phyloP scores from a whole-genome alignment of 2,888 invertebrate genomes.

The Xylota sylvarum region DNA sequence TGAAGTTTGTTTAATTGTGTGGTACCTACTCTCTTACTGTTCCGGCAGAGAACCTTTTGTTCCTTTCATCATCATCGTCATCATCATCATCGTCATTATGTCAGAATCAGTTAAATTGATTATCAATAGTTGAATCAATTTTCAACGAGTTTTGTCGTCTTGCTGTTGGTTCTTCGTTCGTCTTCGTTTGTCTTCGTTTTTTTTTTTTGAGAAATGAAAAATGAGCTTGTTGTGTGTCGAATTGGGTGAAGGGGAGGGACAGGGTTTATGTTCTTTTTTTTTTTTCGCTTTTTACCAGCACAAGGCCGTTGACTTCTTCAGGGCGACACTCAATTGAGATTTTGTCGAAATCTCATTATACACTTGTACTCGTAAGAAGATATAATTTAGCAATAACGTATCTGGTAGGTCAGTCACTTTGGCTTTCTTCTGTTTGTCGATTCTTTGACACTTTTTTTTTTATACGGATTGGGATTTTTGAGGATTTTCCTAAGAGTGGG shows the following conservation, averaged over 20 bases:
- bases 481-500: not conserved
- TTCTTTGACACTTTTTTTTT: not conserved
- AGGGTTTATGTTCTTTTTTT: not conserved
- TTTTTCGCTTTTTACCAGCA: not conserved
- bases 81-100: conserved; percentile 30
- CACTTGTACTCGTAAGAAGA: conserved; percentile 27
- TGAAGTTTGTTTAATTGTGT: conserved; percentile 16
- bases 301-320: conserved; percentile 11
- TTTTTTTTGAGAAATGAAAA: conserved; percentile 13
- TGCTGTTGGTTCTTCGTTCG: not conserved
- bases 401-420: conserved; percentile 27
- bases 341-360: conserved; percentile 29
- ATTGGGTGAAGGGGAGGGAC: not conserved
- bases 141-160: conserved; percentile 28
- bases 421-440: not conserved
- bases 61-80: conserved; percentile 14
- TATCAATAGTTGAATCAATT: conserved; percentile 45
- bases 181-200: not conserved
- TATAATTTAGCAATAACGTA: conserved; percentile 15
- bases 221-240: conserved; percentile 11
- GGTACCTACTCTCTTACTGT: conserved; percentile 13
- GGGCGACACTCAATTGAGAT: conserved; percentile 11
- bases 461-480: not conserved
- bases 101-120: conserved; percentile 43
- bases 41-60: not conserved